Base-by-base conservation (phyloP, 2,888 invertebrate species). In the Ypsolopha sequella region DNA sequence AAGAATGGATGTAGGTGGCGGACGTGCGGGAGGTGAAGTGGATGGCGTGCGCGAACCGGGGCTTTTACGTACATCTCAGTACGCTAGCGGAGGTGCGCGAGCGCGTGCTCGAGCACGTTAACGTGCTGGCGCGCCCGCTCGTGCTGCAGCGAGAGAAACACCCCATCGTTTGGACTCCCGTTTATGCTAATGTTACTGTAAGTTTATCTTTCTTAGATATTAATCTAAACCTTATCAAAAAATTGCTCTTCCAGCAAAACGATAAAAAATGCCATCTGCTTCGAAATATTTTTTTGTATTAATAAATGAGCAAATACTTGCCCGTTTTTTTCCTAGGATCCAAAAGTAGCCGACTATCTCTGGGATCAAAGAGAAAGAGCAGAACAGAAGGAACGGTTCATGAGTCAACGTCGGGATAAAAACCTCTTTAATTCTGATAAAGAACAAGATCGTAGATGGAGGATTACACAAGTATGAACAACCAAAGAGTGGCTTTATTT, bases 11-110 rank as follows among this genome's bases (percentile, higher is more conserved):
- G 10, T 63, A 77, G 86, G 94, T 94, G 54, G 93, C 96, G 36
- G 98, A 99, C 78, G 94, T 95, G 49, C 89, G 95, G 58, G 96
- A 98, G 71, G 95, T 98, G 57, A 94, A 95, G 70, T 97, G 96
- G 95, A 99, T 99, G 97, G 99, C 99, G 49, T 99, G 99, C 78
- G 94, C 94, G 33, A 99, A 99, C 80, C 92, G 95, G 79, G 98
- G 98, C 9, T 98, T 93, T 79, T 98, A 95, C 86, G 97, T 98
- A 24, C 99, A 99, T 73, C 91, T 99, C 50, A 96, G 97, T 60
- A 98, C 98, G 36, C 88, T 97, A 69, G 97, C 99, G 0, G 99
- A 99, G 86, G 99, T 99, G 41, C 92, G 98, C 52, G 99, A 99
- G 84, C 94, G 99, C 84, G 98, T 94, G 1, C 85, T 99, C 64